These are phyloP conservation scores for Phocoena phocoena DNA, from an alignment of 2,113 vertebrate species.

Conservation along the genomic window DNA sequence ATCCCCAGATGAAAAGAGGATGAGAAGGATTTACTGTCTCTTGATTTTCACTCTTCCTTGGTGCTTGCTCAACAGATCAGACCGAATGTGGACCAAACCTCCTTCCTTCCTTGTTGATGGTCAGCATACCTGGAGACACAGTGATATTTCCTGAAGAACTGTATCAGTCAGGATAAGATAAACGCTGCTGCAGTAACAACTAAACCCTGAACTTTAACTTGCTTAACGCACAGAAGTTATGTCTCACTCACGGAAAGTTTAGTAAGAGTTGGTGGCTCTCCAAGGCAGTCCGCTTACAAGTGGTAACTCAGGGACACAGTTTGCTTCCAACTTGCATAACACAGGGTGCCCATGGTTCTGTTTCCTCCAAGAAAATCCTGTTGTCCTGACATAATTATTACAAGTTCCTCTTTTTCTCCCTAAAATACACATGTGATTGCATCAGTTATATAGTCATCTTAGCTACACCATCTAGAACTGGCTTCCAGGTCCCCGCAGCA, in stretches of 20 bases:
- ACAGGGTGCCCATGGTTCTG: too few species aligned
- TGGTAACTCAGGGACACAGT: neutral
- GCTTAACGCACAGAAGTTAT: neutral
- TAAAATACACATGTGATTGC: neutral
- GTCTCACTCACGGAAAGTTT: neutral
- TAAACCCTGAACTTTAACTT: neutral
- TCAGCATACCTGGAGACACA: neutral
- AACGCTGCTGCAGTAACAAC: neutral
- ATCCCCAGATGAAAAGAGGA: neutral
- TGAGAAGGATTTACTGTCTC: neutral
- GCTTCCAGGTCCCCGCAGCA: neutral
- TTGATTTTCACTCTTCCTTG: neutral
- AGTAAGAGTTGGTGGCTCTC: neutral
- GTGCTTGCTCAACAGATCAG: neutral
- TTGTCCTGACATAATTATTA: neutral
- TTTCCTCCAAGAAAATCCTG: neutral
- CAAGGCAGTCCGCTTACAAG: neutral
- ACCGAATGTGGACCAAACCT: neutral
- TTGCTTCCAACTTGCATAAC: neutral
- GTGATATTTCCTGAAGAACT: neutral
- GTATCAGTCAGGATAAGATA: neutral
- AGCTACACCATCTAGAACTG: neutral
- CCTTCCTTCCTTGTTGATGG: neutral
- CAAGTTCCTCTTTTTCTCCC: neutral
- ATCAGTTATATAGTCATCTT: neutral